Evolutionary conservation across 2,797 vertebrate species (phyloP).

Genomic region (Peromyscus aztecus): DNA sequence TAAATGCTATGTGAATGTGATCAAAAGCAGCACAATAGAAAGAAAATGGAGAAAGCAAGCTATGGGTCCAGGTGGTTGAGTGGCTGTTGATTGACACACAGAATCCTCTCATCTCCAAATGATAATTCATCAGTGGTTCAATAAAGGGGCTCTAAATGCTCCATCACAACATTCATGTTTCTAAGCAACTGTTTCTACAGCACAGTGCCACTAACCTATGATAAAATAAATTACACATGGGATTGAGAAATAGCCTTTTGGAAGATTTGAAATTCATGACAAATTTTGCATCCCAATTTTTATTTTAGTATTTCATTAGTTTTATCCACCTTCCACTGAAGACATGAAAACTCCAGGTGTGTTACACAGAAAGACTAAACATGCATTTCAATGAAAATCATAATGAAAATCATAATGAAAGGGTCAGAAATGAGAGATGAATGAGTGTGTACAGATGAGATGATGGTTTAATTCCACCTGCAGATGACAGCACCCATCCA

Average conservation of each 20-base stretch:
- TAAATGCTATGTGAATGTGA: slow-evolving; percentile 27
- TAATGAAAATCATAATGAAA: not conserved
- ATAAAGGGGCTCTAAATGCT: slow-evolving; percentile 32
- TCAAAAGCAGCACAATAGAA: not conserved
- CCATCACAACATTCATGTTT: slow-evolving; percentile 50
- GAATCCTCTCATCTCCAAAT: not conserved
- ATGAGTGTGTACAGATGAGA: not conserved
- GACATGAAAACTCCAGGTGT: slow-evolving; percentile 44
- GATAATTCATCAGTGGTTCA: slow-evolving; percentile 34
- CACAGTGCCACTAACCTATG: slow-evolving; percentile 45
- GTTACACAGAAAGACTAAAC: not conserved
- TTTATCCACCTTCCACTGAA: slow-evolving; percentile 31
- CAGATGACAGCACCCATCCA: not conserved
- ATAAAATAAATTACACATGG: slow-evolving; percentile 75
- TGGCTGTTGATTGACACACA: slow-evolving; percentile 20
- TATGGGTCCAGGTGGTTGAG: not conserved
- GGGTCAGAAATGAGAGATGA: not conserved
- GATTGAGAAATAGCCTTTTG: slow-evolving; percentile 49
- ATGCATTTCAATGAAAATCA: slow-evolving; percentile 45
- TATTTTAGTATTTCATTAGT: slow-evolving; percentile 37
- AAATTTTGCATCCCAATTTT: slow-evolving; percentile 25
- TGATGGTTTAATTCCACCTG: not conserved
- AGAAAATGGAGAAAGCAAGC: not conserved
- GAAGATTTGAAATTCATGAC: slow-evolving; percentile 65
- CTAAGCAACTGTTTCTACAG: slow-evolving; percentile 75